Evolutionary conservation across 2,113 vertebrate genomes (phyloP), one percentile per base, ranked within the genome.

Genomic region (Gnathonemus echidnorhynchus): DNA sequence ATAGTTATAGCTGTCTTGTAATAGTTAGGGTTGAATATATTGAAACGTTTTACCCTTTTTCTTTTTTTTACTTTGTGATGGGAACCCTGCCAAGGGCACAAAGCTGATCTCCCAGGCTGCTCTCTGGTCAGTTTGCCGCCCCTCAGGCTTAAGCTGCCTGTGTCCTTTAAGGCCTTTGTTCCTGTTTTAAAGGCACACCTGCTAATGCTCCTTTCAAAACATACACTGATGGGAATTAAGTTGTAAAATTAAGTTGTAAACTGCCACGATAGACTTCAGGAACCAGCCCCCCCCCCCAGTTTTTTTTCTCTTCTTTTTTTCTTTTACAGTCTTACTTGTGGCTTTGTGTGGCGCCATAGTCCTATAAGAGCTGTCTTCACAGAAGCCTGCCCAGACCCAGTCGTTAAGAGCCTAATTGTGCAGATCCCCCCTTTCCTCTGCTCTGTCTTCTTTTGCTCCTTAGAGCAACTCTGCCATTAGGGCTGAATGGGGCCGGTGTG

Each of bases 331-430:
- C 91, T 95, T 96, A 95, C 95, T 95, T 96, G 95, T 95, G 95
- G 95, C 96, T 98, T 97, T 97, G 96, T 97, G 95, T 97, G 97
- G 95, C 93, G 94, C 97, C 94, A 94, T 92, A 94, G 96, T 96
- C 95, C 96, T 95, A 94, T 96, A 96, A 97, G 96, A 96, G 95
- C 96, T 93, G 96, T 97, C 97, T 97, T 96, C 95, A 95, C 95
- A 95, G 95, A 97, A 95, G 95, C 95, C 95, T 96, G 94, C 96
- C 95, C 96, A 96, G 95, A 97, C 96, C 96, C 97, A 96, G 96
- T 97, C 96, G 97, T 97, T 98, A 94, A 93, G 96, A 96, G 95
- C 95, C 97, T 99, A 98, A 99, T 98, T 99, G 98, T 97, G 96
- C 96, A 97, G 96, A 98, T 97, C 97, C 96, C 96, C 93, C 91